Base-by-base conservation (phyloP, 2,888 invertebrate genomes). In the Cyrtodaria siliqua region DNA sequence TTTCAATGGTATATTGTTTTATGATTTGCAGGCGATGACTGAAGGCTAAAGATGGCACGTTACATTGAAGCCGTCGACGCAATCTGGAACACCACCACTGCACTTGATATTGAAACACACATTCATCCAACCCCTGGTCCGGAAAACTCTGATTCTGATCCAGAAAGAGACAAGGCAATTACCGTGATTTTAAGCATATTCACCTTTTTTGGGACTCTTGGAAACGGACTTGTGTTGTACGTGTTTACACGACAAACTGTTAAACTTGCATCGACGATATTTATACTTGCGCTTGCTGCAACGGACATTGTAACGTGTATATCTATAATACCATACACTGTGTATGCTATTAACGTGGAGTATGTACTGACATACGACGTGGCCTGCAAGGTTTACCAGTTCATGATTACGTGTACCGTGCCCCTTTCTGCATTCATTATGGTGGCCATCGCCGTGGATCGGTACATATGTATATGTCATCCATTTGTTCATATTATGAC, bases 171-270 rank as follows among this genome's bases (percentile, higher is more conserved):
- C 12, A 40, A 18, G 2, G 57, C 63, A n/a, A 56, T 78, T 23
- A 72, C 85, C 26, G 74, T 68, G 18, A 84, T 90, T 38, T 78
- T 91, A 16, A 78, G 82, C 29, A 52, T 89, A 38, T 87, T 91
- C 61, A 86, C 85, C 59, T 75, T 91, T 16, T 74, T 90, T 14
- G 92, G 92, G 9, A 86, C 89, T 3, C 79, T 89, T 24, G 92
- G 92, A 6, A 92, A 92, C 73, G 87, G 89, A 4, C 78, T 92
- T 8, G 92, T 92, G 3, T 82, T 92, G 49, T 91, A 91, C 84
- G 91, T 92, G 40, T 92, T 91, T 75, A 80, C 85, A 14, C 77
- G 83, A 59, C 88, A 89, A 83, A 87, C n/a, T 20, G 88, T 89
- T 50, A 88, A 86, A 24, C 81, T 89, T 20, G 89, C 90, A 3